Evolutionary conservation across 2,797 vertebrate genomes (phyloP), one percentile per base, ranked within the genome.

Genomic region (Argentina silus): DNA sequence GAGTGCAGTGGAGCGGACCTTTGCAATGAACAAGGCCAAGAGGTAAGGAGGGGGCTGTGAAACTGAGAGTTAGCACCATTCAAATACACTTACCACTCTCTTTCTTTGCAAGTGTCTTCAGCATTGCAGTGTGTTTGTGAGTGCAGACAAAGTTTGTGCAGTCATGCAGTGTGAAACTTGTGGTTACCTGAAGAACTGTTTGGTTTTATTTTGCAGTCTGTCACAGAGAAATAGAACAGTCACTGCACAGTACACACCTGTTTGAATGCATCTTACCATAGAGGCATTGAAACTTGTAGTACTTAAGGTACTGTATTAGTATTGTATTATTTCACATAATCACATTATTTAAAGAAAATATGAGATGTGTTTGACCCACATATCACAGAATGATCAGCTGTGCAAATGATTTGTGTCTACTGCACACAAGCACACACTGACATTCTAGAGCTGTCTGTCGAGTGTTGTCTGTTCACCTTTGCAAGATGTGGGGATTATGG

Each of bases 11-110:
- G 88, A 89, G 83, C 90, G 83, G 82, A 92, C 73, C 77, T 76
- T 85, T 77, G 84, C 86, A 70, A 94, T 95, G 93, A 92, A 95
- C 91, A 94, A 93, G 85, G 79, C 87, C 84, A 94, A 94, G 85
- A 94, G 94, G 94, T 94, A 93, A 82, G 12, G 44, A 63, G n/a
- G 6, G 55, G 44, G 69, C 42, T 27, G 67, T 67, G 64, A 1
- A 73, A 78, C 63, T 81, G 78, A 75, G 73, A 36, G 65, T 42
- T 45, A 8, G 3, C 43, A 61, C 3, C 64, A 69, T 70, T 69
- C 23, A 65, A 48, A 71, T 55, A 19, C 44, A 71, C 75, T 71
- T 53, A 60, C 80, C 65, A 48, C 61, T 65, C 44, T 21, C 74
- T 77, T 72, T 84, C 79, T 69, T 4, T 19, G 72, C 53, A 73